Evolutionary conservation across 1,140 invertebrate genomes (phyloP).

Genomic region (Grapholita molesta): DNA sequence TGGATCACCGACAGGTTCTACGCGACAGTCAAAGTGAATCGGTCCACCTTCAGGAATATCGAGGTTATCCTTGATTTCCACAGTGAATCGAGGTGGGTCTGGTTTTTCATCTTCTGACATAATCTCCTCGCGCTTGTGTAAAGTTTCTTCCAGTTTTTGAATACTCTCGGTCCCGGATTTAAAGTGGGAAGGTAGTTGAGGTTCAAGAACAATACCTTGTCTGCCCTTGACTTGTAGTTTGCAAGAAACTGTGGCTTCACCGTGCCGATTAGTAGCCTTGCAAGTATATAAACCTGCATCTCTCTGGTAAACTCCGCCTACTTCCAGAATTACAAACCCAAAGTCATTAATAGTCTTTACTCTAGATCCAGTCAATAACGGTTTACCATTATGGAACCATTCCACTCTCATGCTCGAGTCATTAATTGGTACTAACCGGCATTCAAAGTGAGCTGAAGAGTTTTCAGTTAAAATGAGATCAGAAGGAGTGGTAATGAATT

Average conservation of each 20-base stretch:
- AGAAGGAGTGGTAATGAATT: constrained; percentile 93
- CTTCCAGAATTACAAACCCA: constrained; percentile 95
- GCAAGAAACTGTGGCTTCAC: constrained; percentile 92
- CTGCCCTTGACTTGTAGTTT: constrained; percentile 90
- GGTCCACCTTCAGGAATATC: constrained; percentile 92
- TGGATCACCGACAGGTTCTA: constrained; percentile 92
- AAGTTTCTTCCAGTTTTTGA: constrained; percentile 92
- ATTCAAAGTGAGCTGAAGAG: constrained; percentile 95
- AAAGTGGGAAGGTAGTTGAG: constrained; percentile 93
- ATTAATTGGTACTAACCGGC: constrained; percentile 91
- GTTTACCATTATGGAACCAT: constrained; percentile 98
- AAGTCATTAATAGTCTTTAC: constrained; percentile 96
- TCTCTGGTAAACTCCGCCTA: constrained; percentile 91
- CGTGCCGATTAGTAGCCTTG: constrained; percentile 94
- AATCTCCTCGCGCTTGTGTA: constrained; percentile 93
- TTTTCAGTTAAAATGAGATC: constrained; percentile 93
- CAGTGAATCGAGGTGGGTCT: constrained; percentile 90
- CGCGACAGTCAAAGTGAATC: constrained; percentile 94
- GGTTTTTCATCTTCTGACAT: constrained; percentile 89
- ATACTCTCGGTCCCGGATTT: constrained; percentile 92
- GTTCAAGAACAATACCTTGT: constrained; percentile 93
- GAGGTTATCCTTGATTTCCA: constrained; percentile 89
- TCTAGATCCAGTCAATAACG: constrained; percentile 90
- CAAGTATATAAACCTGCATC: constrained; percentile 95
- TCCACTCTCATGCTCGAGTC: constrained; percentile 96